phyloP scores from a whole-genome alignment of 2,888 invertebrate genomes.

The Acrobasis suavella region DNA sequence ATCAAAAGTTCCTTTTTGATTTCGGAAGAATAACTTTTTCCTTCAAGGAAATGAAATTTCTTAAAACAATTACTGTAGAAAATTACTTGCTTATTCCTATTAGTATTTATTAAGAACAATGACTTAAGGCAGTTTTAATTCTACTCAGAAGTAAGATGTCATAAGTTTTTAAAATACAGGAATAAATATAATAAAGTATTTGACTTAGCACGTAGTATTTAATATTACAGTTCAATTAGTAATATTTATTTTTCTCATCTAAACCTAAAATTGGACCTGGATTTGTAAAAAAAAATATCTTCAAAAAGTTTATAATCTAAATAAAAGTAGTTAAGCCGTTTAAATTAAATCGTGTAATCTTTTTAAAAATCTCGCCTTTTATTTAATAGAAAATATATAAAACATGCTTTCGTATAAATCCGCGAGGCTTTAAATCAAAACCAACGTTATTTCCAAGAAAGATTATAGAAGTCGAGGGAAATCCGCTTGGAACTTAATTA shows the following conservation, averaged over 20 bases:
- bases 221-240: no score
- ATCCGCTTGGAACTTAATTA: slow-evolving; percentile 50
- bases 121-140: neutral
- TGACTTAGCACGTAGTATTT: no score
- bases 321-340: no score
- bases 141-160: neutral
- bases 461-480: slow-evolving; percentile 38
- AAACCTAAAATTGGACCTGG: no score
- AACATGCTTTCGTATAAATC: slow-evolving; percentile 2
- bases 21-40: neutral
- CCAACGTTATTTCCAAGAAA: slow-evolving; percentile 33
- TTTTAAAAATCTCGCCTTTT: neutral
- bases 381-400: neutral
- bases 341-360: neutral
- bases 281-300: no score
- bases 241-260: no score
- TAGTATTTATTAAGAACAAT: neutral
- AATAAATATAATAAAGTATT: no score
- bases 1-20: neutral
- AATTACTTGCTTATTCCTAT: neutral
- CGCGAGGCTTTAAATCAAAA: slow-evolving; percentile 6
- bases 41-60: neutral
- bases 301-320: no score
- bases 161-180: neutral
- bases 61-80: neutral